Conservation (phyloP, 2,888 invertebrate species). For the Dinocampus coccinellae region DNA sequence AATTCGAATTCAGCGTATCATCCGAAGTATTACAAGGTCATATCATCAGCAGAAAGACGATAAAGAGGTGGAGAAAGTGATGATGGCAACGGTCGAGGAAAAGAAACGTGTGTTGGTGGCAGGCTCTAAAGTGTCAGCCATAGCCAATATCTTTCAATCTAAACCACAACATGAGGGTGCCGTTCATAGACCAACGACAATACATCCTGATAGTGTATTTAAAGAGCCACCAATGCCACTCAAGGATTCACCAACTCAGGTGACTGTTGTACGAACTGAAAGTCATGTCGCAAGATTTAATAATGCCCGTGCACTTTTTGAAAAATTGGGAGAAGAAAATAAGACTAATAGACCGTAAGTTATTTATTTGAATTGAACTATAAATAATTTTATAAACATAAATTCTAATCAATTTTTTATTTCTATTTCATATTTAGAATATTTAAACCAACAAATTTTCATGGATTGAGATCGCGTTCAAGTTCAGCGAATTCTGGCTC, state of each 20-base stretch:
- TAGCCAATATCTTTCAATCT: slow-evolving; percentile 89
- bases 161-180: slow-evolving; percentile 67
- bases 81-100: slow-evolving; percentile 77
- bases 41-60: slow-evolving; percentile 33
- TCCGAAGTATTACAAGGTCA: slow-evolving; percentile 29
- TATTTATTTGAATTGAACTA: not conserved
- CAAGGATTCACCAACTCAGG: slow-evolving; percentile 71
- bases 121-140: slow-evolving; percentile 90
- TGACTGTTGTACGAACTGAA: slow-evolving; percentile 86
- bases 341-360: slow-evolving; percentile 69
- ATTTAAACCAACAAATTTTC: slow-evolving; percentile 69
- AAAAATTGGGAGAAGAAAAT: slow-evolving; percentile 86
- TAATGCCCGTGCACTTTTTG: slow-evolving; percentile 91
- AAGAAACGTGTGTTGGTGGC: slow-evolving; percentile 74
- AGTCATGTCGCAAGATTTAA: slow-evolving; percentile 93
- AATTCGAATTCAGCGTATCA: slow-evolving; percentile 28
- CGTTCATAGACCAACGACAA: slow-evolving; percentile 56
- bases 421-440: too few species aligned
- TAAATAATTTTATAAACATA: too few species aligned
- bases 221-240: slow-evolving; percentile 70
- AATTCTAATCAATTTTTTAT: not conserved
- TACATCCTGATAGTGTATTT: slow-evolving; percentile 56
- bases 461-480: slow-evolving; percentile 75
- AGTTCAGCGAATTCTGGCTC: slow-evolving; percentile 78
- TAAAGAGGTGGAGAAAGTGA: slow-evolving; percentile 30